Evolutionary conservation across 92 coral and sea anemone genomes (phyloP).

Genomic region (Umimayanthus chanpuru): DNA sequence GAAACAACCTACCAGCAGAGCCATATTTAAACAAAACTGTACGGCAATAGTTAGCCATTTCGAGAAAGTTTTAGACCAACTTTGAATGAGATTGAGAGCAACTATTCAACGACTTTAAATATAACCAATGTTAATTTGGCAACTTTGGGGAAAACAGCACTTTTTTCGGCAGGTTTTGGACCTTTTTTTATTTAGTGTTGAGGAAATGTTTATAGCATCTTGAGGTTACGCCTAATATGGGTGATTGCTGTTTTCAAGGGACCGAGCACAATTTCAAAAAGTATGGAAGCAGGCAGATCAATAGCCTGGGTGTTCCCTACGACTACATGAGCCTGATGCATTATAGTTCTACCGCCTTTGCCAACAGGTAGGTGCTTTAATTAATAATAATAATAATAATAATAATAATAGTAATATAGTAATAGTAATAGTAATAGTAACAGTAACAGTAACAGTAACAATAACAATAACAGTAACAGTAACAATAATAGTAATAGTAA

Average conservation of each 20-base stretch:
- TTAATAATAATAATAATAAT: background rate
- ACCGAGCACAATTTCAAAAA: constrained; percentile 81
- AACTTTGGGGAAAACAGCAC: no score
- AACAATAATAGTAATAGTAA: background rate
- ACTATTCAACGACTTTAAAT: no score
- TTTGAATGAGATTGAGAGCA: no score
- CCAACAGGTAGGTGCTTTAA: constrained; percentile 36
- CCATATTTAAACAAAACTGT: no score
- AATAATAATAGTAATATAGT: no score
- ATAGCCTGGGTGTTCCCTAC: constrained; percentile 75
- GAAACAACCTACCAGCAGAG: no score
- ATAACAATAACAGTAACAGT: background rate
- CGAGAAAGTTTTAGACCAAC: no score
- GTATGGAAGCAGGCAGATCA: constrained; percentile 63
- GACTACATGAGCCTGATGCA: constrained; percentile 84
- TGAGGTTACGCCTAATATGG: background rate
- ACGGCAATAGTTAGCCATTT: no score
- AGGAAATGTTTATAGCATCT: background rate
- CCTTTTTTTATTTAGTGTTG: background rate
- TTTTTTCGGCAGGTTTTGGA: no score
- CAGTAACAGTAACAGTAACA: background rate
- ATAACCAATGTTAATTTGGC: no score
- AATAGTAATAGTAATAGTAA: background rate
- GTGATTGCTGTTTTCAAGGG: constrained; percentile 46
- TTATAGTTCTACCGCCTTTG: constrained; percentile 79